Conservation (phyloP, 2,888 invertebrate genomes). For the Diarsia brunnea region DNA sequence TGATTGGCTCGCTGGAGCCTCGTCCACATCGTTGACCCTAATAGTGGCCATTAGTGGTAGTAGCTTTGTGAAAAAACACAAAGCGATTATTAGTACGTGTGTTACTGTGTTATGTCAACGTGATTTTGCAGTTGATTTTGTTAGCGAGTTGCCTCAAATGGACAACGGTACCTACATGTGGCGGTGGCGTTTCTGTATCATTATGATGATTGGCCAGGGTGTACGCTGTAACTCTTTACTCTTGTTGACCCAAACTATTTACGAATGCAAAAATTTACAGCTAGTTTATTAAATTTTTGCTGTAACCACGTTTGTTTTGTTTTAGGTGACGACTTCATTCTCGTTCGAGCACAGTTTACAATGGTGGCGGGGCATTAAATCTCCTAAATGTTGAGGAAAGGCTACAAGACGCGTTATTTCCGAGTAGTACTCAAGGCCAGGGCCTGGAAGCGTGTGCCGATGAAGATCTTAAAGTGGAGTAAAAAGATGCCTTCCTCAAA, state of each 20-base stretch:
- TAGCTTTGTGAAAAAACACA: slow-evolving; percentile 67
- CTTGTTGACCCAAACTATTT: neutral
- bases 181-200: slow-evolving; percentile 10
- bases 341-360: slow-evolving; percentile 35
- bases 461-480: slow-evolving; percentile 87
- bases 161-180: slow-evolving; percentile 12
- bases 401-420: slow-evolving; percentile 82
- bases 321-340: slow-evolving; percentile 55
- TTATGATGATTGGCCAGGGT: slow-evolving; percentile 5
- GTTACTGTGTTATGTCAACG: slow-evolving; percentile 32
- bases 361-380: slow-evolving; percentile 66
- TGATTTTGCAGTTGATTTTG: slow-evolving; percentile 31
- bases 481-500: slow-evolving; percentile 96
- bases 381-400: slow-evolving; percentile 84
- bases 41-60: slow-evolving; percentile 67
- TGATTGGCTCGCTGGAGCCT: slow-evolving; percentile 69
- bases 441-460: slow-evolving; percentile 84
- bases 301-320: slow-evolving; percentile 41
- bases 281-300: neutral
- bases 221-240: neutral
- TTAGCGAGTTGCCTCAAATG: slow-evolving; percentile 21
- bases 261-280: neutral
- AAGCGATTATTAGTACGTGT: slow-evolving; percentile 50
- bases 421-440: slow-evolving; percentile 82
- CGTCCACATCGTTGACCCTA: slow-evolving; percentile 72